Evolutionary conservation across 2,797 vertebrate genomes (phyloP).

Genomic region (Xenopus petersii): DNA sequence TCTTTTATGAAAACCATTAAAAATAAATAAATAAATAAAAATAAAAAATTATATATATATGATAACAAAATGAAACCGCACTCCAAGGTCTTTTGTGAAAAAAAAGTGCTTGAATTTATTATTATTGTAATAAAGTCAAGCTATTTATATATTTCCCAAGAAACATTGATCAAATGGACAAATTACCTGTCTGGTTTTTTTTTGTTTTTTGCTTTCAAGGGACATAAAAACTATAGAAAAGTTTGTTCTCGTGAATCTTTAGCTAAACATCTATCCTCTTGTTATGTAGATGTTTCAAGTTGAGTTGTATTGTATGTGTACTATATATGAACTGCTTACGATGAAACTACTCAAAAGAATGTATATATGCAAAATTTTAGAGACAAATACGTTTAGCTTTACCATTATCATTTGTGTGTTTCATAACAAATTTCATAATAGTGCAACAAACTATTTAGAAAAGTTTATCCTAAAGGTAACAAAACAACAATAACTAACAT

Average conservation of each 20-base stretch:
- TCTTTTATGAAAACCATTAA: slow-evolving; percentile 2
- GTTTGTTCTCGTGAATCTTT: slow-evolving; percentile 35
- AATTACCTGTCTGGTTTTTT: slow-evolving; percentile 56
- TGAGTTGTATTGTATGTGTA: not conserved
- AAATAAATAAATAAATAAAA: slow-evolving; percentile 61
- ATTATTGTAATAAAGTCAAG: too few species aligned
- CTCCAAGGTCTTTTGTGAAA: too few species aligned
- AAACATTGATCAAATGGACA: slow-evolving; percentile 61
- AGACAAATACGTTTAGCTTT: too few species aligned
- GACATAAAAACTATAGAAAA: slow-evolving; percentile 25
- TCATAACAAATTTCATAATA: too few species aligned
- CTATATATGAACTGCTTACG: not conserved
- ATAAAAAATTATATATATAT: slow-evolving; percentile 50
- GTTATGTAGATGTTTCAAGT: not conserved
- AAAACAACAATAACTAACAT: too few species aligned
- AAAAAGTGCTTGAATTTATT: too few species aligned
- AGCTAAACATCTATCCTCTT: slow-evolving; percentile 16
- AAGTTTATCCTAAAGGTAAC: too few species aligned
- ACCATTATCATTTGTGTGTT: too few species aligned
- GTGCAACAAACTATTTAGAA: too few species aligned
- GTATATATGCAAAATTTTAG: too few species aligned
- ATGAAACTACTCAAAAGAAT: too few species aligned
- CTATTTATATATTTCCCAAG: slow-evolving; percentile 58
- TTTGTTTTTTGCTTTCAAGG: not conserved
- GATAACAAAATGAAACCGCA: slow-evolving; percentile 22